A percentile compares a stretch with the other conserved stretches of the same genome.
Evolutionary conservation across 2,797 vertebrate species (phyloP).

Genomic region (Enteromius treurensis): DNA sequence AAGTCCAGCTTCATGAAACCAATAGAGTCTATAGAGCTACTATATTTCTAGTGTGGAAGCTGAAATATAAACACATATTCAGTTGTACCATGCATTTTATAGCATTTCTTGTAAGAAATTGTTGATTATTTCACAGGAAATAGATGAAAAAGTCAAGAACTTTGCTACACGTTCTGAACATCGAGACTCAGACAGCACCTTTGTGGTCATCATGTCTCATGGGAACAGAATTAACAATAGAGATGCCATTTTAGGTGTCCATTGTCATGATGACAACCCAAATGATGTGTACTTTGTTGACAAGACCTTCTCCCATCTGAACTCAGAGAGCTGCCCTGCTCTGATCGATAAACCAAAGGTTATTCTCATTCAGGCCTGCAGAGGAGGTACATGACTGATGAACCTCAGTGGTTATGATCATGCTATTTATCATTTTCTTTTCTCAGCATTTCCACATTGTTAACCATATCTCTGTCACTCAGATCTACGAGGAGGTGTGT

Average conservation of each 20-base stretch:
- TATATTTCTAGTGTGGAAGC: neutral
- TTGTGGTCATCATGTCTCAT: constrained; percentile 11
- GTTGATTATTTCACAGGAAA: neutral
- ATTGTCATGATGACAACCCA: neutral
- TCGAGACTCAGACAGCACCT: neutral
- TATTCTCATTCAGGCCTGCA: constrained; percentile 8
- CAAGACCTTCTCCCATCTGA: neutral
- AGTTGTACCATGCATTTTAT: neutral
- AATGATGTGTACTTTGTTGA: neutral
- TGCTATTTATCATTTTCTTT: too few relatives aligned
- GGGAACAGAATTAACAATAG: neutral
- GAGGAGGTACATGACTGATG: neutral
- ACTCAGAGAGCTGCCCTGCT: neutral
- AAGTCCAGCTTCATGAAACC: neutral
- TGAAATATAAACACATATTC: neutral
- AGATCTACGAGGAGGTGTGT: neutral
- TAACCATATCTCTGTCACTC: neutral
- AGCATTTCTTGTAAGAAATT: neutral
- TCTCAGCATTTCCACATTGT: neutral
- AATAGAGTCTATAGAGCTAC: neutral
- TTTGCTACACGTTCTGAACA: neutral
- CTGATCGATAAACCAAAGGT: constrained; percentile 4
- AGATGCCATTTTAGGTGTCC: constrained; percentile 11
- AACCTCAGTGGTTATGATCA: neutral
- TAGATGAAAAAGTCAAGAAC: neutral